phyloP scores from a whole-genome alignment of 2,797 vertebrate genomes.

The Pseudochromis fuscus region DNA sequence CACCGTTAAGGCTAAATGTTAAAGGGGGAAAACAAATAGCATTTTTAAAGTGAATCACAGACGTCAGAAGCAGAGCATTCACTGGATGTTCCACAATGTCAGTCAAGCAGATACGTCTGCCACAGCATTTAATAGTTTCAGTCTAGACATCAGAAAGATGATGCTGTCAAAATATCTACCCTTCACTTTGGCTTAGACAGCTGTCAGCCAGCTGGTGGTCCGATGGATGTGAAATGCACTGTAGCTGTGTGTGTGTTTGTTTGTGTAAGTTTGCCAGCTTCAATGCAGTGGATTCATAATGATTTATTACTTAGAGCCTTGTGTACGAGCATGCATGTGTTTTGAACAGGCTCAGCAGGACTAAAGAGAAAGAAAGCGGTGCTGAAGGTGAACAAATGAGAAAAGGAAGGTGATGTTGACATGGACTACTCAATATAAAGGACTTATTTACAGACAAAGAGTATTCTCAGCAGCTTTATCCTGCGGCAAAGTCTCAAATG shows the following conservation, averaged over 20 bases:
- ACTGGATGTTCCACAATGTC: constrained; percentile 63
- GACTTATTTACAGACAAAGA: constrained; percentile 18
- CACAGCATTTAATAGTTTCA: constrained; percentile 66
- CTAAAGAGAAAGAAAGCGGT: constrained; percentile 22
- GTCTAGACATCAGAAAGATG: constrained; percentile 76
- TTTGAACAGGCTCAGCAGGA: constrained; percentile 8
- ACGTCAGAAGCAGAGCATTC: constrained; percentile 32
- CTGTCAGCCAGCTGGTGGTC: constrained; percentile 78
- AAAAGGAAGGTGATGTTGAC: constrained; percentile 25
- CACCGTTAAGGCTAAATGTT: background rate
- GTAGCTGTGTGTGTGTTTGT: constrained; percentile 15
- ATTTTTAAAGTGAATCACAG: constrained; percentile 53
- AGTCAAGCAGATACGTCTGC: constrained; percentile 68
- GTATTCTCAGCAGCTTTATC: constrained; percentile 21
- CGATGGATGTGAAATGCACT: constrained; percentile 49
- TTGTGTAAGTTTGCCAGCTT: background rate
- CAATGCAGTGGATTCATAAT: constrained; percentile 32
- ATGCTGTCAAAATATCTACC: constrained; percentile 76
- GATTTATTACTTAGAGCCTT: constrained; percentile 8
- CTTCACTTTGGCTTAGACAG: constrained; percentile 72
- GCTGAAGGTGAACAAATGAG: constrained; percentile 27
- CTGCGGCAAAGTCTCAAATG: background rate
- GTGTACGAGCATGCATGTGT: constrained; percentile 13
- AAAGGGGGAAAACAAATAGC: constrained; percentile 40
- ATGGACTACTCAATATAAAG: constrained; percentile 16